phyloP scores from a whole-genome alignment of 2,888 invertebrate genomes.

The Drosophila lutescens region DNA sequence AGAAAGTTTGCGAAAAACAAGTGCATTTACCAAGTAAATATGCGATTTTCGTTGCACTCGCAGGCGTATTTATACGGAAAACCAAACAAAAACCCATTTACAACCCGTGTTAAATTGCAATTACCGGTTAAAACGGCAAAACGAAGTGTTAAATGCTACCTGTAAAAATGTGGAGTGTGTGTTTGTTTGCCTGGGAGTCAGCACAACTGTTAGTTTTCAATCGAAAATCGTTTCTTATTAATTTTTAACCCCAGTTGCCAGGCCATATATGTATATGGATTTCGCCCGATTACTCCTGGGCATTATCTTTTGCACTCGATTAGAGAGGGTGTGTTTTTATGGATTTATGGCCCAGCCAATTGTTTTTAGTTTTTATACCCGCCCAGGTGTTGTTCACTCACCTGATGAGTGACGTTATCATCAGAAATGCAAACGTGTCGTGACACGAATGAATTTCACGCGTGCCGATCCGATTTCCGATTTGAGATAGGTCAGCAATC shows the following conservation, averaged over 20 bases:
- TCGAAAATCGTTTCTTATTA: slow-evolving; percentile 1
- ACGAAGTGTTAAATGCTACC: slow-evolving; percentile 22
- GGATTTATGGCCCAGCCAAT: slow-evolving; percentile 12
- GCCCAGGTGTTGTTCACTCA: slow-evolving; percentile 35
- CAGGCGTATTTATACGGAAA: slow-evolving; percentile 4
- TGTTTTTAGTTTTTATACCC: slow-evolving; percentile 6
- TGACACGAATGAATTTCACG: slow-evolving; percentile 25
- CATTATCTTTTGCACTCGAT: slow-evolving; percentile 2
- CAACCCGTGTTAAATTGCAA: slow-evolving; percentile 13
- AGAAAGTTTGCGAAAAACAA: slow-evolving; percentile 21
- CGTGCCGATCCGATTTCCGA: not conserved
- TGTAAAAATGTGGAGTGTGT: slow-evolving; percentile 3
- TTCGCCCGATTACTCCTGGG: slow-evolving; percentile 9
- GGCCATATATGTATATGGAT: not conserved
- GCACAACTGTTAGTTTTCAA: slow-evolving; percentile 21
- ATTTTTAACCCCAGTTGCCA: slow-evolving; percentile 16
- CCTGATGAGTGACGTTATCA: slow-evolving; percentile 44
- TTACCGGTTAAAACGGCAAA: slow-evolving; percentile 25
- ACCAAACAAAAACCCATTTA: not conserved
- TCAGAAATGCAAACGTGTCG: slow-evolving; percentile 15
- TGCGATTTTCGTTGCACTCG: not conserved
- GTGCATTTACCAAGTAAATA: slow-evolving; percentile 20
- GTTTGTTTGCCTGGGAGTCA: slow-evolving; percentile 18
- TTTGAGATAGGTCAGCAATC: slow-evolving; percentile 20
- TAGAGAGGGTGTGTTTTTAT: slow-evolving; percentile 12